Percentiles rank a stretch among this genome's conserved stretches.
These are phyloP conservation scores for Discoglossus pictus DNA, from an alignment of 2,797 vertebrate species.

Conservation along the genomic window DNA sequence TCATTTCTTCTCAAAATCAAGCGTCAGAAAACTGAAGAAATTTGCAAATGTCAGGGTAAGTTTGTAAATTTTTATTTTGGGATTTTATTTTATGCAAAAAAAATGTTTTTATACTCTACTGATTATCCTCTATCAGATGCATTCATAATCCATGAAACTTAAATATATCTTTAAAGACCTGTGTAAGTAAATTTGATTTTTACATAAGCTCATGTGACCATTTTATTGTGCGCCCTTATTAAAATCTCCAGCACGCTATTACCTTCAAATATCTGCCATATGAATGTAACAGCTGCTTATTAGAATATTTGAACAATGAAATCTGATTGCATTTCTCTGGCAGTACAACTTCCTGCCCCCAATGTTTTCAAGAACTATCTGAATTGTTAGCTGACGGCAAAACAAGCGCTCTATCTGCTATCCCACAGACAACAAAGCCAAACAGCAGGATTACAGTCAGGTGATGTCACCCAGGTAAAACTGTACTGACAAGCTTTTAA, in stretches of 20 bases:
- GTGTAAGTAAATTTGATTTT: no score
- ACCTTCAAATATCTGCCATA: conserved; percentile 43
- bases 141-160: no score
- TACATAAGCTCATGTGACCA: background rate
- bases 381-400: conserved; percentile 79
- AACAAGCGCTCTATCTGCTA: conserved; percentile 69
- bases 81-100: no score
- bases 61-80: no score
- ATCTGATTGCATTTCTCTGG: conserved; percentile 63
- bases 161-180: no score
- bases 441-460: conserved; percentile 76
- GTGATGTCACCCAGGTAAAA: conserved; percentile 85
- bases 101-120: no score
- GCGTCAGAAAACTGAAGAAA: no score
- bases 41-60: no score
- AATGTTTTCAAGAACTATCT: conserved; percentile 69
- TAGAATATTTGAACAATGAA: conserved; percentile 68
- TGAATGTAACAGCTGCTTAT: conserved; percentile 66
- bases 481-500: conserved; percentile 93
- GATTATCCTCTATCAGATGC: no score
- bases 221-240: conserved; percentile 19
- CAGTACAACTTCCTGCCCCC: conserved; percentile 53
- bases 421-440: conserved; percentile 76
- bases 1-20: no score
- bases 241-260: conserved; percentile 26